Evolutionary conservation across 2,797 vertebrate genomes (phyloP), one percentile per base, ranked within the genome.

Genomic region (Tauraco hartlaubi): DNA sequence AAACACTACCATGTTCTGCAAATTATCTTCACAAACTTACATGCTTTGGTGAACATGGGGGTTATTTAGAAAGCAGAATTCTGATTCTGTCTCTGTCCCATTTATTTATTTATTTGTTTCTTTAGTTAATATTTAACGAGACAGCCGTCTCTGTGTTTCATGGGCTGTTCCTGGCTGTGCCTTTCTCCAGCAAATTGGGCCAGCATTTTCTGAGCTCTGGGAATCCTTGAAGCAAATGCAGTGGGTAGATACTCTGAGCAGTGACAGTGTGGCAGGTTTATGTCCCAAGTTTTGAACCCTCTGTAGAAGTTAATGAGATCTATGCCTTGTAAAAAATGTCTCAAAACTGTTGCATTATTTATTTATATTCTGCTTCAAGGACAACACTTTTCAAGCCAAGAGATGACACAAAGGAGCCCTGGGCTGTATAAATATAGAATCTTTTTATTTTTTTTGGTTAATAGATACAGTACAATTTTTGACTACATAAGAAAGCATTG

Each of bases 341-440:
- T 59, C 64, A 9, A 68, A 90, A 92, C n/a, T 35, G 26, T 55
- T 89, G 51, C 61, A 35, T 85, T 90, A 75, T 92, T 93, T 85
- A 92, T 91, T 85, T 96, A 75, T 91, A 73, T 91, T 73, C 71
- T 85, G 31, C 72, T 92, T 73, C 88, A 94, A 91, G 95, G 84
- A 66, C 72, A 78, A 48, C 0, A 1, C 52, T 73, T 52, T 49
- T 66, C 49, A 91, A 92, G 59, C 69, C 83, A 92, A 97, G 78
- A 95, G 80, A 97, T 52, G 72, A 92, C 86, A 95, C 94, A 52
- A 51, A 88, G 92, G 74, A 94, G 93, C 87, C 85, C 44, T 35
- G 88, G 94, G 89, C 95, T 98, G 96, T 97, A 98, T 98, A 98
- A 98, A 98, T 98, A 98, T 97, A 97, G 95, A 97, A 93, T 97